Evolutionary conservation across 2,113 vertebrate genomes (phyloP), one percentile per base, ranked within the genome.

Genomic region (Saimiri boliviensis): DNA sequence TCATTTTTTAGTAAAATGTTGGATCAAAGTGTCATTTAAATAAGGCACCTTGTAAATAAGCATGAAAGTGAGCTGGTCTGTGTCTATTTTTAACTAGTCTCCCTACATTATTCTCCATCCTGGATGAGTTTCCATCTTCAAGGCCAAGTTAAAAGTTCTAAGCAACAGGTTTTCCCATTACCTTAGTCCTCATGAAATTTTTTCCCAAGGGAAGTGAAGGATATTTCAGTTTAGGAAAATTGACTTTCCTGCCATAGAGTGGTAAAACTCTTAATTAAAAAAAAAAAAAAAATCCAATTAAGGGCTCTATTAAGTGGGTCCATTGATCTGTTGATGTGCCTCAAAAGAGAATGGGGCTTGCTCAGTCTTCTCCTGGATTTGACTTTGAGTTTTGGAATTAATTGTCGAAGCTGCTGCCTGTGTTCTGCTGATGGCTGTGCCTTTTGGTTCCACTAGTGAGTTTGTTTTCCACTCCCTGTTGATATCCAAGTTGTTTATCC

Each of bases 141-240:
- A 80, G 19, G 66, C 83, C 80, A 91, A 60, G 30, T 79, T 56
- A 23, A 56, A 60, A 21, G 17, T 71, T 58, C 79, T 68, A 60
- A 81, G 68, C 68, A 49, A 58, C 60, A 91, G 66, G 68, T 79
- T 94, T 93, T 93, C 70, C 94, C 35, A 12, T 92, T 56, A 86
- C 56, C 54, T 93, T 92, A 58, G 49, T 45, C 47, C 52, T 91
- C 82, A 0, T 32, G 63, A 81, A 58, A 17, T 0, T 35, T 4
- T 3, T 1, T 25, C 89, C 23, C 86, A 58, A 66, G 83, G 58
- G 71, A 81, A 81, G n/a, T 30, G 30, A 58, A 58, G n/a, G 49
- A 47, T 58, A 30, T 63, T 91, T 86, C 73, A 13, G 23, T 42
- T 89, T 70, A 54, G 85, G 81, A 77, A 93, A 52, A 85, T 63